These are phyloP conservation scores for Myrmecophaga tridactyla DNA, from an alignment of 2,113 vertebrate genomes.

Conservation along the genomic window DNA sequence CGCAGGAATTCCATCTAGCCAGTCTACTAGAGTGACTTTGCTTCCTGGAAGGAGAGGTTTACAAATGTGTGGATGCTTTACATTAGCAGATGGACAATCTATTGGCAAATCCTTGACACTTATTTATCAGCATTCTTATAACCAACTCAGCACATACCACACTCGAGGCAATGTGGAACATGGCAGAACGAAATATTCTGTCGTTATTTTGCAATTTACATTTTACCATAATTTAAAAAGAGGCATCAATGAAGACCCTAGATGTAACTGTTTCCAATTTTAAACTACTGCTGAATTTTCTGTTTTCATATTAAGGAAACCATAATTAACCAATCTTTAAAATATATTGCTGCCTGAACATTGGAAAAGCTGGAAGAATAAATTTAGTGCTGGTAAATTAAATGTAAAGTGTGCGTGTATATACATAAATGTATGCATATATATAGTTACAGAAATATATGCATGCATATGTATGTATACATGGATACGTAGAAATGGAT, in stretches of 20 bases:
- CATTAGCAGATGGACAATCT: neutral
- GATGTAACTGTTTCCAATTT: neutral
- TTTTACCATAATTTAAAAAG: slow-evolving; percentile 12
- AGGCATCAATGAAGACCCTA: neutral
- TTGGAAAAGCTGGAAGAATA: neutral
- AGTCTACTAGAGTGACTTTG: accelerated
- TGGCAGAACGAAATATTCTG: neutral
- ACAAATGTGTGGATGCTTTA: neutral
- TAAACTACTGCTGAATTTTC: slow-evolving; percentile 1
- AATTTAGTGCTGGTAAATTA: slow-evolving; percentile 12
- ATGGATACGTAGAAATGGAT: neutral
- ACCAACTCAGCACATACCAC: neutral
- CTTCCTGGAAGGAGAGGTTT: neutral
- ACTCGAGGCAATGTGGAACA: neutral
- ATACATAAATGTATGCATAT: neutral
- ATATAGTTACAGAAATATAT: neutral
- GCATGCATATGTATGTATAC: neutral
- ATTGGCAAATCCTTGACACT: neutral
- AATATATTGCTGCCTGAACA: slow-evolving; percentile 16
- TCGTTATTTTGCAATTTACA: slow-evolving; percentile 23
- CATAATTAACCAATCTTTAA: neutral
- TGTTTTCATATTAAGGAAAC: slow-evolving; percentile 42
- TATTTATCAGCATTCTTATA: neutral
- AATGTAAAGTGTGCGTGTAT: neutral
- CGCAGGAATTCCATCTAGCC: neutral